Conservation (phyloP, 2,113 vertebrate species). For the Taurulus bubalis region DNA sequence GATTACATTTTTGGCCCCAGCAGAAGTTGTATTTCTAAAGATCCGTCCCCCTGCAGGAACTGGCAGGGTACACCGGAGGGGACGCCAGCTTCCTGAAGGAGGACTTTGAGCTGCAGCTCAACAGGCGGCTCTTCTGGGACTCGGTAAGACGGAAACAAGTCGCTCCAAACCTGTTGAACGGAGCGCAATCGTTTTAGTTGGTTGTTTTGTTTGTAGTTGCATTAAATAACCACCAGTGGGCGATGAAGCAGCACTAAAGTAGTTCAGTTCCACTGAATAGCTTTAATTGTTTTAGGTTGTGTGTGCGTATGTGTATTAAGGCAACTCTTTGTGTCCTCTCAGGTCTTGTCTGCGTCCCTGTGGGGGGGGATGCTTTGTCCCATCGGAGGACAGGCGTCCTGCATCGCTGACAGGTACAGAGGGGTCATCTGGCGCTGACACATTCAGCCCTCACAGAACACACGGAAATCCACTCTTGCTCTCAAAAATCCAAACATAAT, state of each 20-base stretch:
- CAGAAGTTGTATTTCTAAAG: background rate
- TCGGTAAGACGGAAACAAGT: constrained; percentile 83
- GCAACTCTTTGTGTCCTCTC: background rate
- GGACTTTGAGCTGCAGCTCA: constrained; percentile 94
- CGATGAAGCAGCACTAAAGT: background rate
- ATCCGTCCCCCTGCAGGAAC: constrained; percentile 82
- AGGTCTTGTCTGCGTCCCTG: constrained; percentile 93
- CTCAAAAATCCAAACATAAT: background rate
- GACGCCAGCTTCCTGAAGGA: constrained; percentile 95
- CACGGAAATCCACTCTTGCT: background rate
- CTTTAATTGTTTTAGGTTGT: background rate
- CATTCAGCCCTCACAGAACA: background rate
- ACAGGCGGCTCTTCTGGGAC: constrained; percentile 88
- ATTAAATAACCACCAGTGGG: constrained; percentile 11
- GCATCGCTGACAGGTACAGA: constrained; percentile 92
- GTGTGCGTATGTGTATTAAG: background rate
- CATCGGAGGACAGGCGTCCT: constrained; percentile 87
- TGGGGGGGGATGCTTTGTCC: constrained; percentile 94
- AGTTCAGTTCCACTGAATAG: background rate
- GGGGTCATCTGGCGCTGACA: background rate
- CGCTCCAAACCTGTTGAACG: background rate
- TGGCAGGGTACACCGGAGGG: constrained; percentile 95
- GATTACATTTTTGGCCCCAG: background rate
- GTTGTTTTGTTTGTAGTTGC: background rate
- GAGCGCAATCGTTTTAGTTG: background rate